Evolutionary conservation across 2,113 vertebrate species (phyloP).

Genomic region (Chaetorhynchus papuensis): DNA sequence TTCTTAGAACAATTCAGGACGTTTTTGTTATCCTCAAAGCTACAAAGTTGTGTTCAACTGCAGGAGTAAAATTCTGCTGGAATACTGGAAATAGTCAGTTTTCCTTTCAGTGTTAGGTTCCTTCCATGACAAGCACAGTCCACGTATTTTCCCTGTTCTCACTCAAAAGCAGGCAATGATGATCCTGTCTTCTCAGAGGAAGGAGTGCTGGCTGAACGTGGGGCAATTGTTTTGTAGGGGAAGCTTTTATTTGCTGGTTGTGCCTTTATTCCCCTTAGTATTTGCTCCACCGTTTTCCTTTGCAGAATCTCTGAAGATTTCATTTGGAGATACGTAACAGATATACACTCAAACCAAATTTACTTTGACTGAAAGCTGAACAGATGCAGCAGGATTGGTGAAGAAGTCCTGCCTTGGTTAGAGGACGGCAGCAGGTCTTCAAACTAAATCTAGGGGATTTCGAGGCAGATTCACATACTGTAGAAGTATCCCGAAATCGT

Average conservation of each 20-base stretch:
- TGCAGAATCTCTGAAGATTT: background rate
- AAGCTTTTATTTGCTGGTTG: background rate
- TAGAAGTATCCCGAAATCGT: background rate
- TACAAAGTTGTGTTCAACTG: background rate
- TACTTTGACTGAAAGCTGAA: background rate
- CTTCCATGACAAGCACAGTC: background rate
- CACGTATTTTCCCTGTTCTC: fast-evolving
- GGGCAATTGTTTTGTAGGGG: background rate
- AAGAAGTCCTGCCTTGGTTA: background rate
- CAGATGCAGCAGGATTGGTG: background rate
- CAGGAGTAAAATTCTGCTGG: background rate
- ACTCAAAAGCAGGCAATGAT: background rate
- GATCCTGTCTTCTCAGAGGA: background rate
- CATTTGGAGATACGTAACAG: background rate
- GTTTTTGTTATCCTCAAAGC: background rate
- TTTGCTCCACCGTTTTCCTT: background rate
- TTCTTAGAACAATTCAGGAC: background rate
- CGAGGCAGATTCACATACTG: background rate
- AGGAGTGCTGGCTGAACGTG: background rate
- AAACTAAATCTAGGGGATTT: background rate
- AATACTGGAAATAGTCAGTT: background rate
- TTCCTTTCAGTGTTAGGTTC: background rate
- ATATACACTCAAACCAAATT: background rate
- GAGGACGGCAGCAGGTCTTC: background rate
- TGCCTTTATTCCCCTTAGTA: background rate